Percentiles rank a stretch among this genome's conserved stretches.
These are phyloP conservation scores for Eudasyphora cyanicolor DNA, from an alignment of 2,888 invertebrate species.

Conservation along the genomic window DNA sequence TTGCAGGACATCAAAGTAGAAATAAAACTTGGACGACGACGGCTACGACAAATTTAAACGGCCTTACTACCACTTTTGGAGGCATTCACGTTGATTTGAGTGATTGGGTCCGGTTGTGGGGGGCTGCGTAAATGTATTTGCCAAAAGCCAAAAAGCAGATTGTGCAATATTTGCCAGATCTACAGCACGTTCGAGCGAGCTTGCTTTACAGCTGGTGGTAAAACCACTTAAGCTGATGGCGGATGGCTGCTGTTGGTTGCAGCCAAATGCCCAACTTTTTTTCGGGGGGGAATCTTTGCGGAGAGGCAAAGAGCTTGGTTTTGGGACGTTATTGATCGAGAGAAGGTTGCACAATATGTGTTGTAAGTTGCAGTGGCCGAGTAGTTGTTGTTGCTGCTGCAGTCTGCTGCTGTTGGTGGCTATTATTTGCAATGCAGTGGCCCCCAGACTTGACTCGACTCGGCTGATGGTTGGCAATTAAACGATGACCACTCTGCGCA, in stretches of 20 bases:
- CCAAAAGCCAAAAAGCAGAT: too few species aligned
- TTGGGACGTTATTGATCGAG: not conserved
- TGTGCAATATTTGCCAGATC: conserved; percentile 56
- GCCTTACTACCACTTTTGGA: not conserved
- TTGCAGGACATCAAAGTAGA: not conserved
- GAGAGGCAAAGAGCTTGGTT: not conserved
- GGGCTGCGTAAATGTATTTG: conserved; percentile 32
- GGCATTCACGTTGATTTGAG: conserved; percentile 1
- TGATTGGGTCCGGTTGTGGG: not conserved
- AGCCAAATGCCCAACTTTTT: not conserved
- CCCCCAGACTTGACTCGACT: conserved; percentile 34
- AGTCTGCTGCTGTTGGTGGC: too few species aligned
- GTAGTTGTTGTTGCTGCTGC: conserved; percentile 3
- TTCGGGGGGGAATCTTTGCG: too few species aligned
- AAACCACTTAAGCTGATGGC: conserved; percentile 43
- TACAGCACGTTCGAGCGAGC: too few species aligned
- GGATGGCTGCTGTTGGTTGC: not conserved
- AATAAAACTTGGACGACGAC: too few species aligned
- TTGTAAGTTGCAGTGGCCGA: too few species aligned
- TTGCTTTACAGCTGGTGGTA: conserved; percentile 43
- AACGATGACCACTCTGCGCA: conserved; percentile 13
- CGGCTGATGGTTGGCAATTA: conserved; percentile 41
- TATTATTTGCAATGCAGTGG: too few species aligned
- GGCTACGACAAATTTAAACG: not conserved
- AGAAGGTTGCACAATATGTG: conserved; percentile 59